Percentiles rank a stretch among this genome's conserved stretches.
phyloP scores from a whole-genome alignment of 2,797 vertebrate species.

The Aulostomus chinensis region DNA sequence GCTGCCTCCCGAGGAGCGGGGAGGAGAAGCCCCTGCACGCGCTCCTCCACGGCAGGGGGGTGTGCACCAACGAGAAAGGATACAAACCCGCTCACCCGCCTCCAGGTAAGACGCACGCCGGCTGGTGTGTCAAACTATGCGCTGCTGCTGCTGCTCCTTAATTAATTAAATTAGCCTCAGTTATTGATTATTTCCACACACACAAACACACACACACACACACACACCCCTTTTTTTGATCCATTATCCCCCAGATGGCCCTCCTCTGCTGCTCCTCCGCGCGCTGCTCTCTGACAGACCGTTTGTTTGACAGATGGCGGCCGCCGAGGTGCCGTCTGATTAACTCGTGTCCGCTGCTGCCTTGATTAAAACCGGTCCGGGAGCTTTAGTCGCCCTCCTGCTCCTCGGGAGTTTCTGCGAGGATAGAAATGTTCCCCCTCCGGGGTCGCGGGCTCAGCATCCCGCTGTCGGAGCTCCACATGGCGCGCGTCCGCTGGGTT shows the following conservation, averaged over 20 bases:
- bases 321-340: conserved; percentile 55
- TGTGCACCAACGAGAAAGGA: conserved; percentile 96
- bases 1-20: conserved; percentile 92
- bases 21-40: conserved; percentile 98
- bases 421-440: too few species aligned
- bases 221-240: too few species aligned
- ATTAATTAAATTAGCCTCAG: too few species aligned
- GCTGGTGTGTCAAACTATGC: neutral
- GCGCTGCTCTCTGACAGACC: conserved; percentile 29
- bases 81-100: conserved; percentile 86
- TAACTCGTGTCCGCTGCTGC: conserved; percentile 52
- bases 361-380: too few species aligned
- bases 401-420: too few species aligned
- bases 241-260: neutral
- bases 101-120: conserved; percentile 73
- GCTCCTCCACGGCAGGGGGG: conserved; percentile 92
- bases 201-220: too few species aligned
- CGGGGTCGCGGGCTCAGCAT: too few species aligned
- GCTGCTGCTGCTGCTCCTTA: too few species aligned
- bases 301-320: conserved; percentile 63
- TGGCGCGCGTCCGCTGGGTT: too few species aligned
- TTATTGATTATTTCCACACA: too few species aligned
- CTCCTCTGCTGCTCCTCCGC: neutral
- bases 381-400: too few species aligned
- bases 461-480: too few species aligned